These are phyloP conservation scores for Drosophila rubida DNA, from an alignment of 2,888 invertebrate species.

Conservation along the genomic window DNA sequence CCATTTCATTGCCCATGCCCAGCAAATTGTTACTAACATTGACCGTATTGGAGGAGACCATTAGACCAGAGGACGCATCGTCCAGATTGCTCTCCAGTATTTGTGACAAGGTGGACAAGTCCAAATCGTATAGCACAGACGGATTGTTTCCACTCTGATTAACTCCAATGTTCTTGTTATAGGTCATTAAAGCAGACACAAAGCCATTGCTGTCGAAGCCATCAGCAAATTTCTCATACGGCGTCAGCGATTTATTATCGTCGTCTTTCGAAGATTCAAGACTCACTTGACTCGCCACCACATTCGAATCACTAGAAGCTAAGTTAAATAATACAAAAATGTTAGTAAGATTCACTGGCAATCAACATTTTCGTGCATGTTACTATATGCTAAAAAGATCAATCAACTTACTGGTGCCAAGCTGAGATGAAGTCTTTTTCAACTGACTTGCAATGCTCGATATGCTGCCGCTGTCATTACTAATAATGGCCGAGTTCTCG, in stretches of 20 bases:
- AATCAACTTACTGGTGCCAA: slow-evolving; percentile 52
- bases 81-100: slow-evolving; percentile 69
- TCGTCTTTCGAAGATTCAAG: slow-evolving; percentile 74
- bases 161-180: slow-evolving; percentile 67
- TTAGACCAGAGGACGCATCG: slow-evolving; percentile 51
- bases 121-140: slow-evolving; percentile 72
- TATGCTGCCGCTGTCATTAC: slow-evolving; percentile 65
- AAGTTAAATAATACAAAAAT: neutral
- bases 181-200: slow-evolving; percentile 76
- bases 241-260: slow-evolving; percentile 74
- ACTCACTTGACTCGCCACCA: slow-evolving; percentile 61
- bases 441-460: slow-evolving; percentile 62
- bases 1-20: slow-evolving; percentile 71
- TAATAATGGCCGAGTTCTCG: slow-evolving; percentile 60
- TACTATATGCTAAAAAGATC: neutral
- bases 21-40: slow-evolving; percentile 60
- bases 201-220: slow-evolving; percentile 83
- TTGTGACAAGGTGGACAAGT: slow-evolving; percentile 70
- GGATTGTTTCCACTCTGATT: slow-evolving; percentile 65
- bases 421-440: slow-evolving; percentile 64
- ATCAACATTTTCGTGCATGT: neutral
- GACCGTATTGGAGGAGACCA: slow-evolving; percentile 67
- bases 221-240: slow-evolving; percentile 82
- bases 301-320: slow-evolving; percentile 64
- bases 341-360: neutral